Conservation (phyloP, 2,113 vertebrate species). For the Ascaphus truei region DNA sequence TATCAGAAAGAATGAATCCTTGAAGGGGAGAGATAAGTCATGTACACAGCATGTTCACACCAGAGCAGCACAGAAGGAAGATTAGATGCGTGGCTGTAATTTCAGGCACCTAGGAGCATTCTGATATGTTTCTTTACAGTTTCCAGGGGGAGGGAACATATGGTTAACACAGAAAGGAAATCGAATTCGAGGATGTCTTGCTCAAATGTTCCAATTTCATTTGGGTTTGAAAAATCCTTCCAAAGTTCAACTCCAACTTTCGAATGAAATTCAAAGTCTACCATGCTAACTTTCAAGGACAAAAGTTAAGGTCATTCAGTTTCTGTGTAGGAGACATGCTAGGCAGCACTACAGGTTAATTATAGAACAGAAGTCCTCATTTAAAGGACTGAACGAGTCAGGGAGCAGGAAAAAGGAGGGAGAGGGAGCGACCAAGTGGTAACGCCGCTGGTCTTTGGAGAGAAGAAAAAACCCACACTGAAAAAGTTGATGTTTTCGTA, state of each 20-base stretch:
- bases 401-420: neutral
- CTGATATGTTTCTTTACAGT: constrained; percentile 1
- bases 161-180: constrained; percentile 1
- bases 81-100: constrained; percentile 13
- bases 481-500: too few species aligned
- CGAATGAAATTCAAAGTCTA: too few species aligned
- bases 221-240: too few species aligned
- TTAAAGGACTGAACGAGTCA: neutral
- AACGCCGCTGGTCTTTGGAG: neutral
- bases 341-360: too few species aligned
- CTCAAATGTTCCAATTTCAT: too few species aligned
- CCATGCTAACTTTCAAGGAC: neutral
- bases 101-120: constrained; percentile 7
- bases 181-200: too few species aligned
- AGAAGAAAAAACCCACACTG: too few species aligned
- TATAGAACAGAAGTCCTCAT: neutral
- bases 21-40: constrained; percentile 1
- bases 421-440: neutral
- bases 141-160: neutral
- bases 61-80: neutral
- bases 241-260: too few species aligned
- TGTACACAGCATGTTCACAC: constrained; percentile 5
- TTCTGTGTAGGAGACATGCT: neutral
- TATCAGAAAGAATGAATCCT: neutral
- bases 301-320: neutral